Evolutionary conservation across 2,888 invertebrate species (phyloP), one percentile per base, ranked within the genome.

Genomic region (Pogonocherus hispidulus): DNA sequence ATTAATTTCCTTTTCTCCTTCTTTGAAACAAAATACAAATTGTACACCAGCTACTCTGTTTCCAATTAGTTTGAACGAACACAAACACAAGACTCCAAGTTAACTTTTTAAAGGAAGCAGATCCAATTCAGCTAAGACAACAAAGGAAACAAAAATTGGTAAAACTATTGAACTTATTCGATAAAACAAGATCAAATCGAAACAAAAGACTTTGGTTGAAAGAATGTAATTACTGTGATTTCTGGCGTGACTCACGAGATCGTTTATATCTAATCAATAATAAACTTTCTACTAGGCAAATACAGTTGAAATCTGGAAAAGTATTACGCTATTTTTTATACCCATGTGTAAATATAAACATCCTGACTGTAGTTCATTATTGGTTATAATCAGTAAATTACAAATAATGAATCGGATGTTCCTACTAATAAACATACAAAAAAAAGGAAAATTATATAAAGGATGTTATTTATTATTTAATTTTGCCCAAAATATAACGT

Each of bases 81-180:
- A 67, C 63, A 67, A 57, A 63, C 67, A 63, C 27, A 41, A 49
- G 57, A 67, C 68, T 57, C 47, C 56, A 68, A 64, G 56, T 64
- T 63, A 57, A 68, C 68, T 67, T 67, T 8, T 67, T 62, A 67
- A 62, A 63, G 63, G 63, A 68, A 68, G 56, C 56, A 67, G 62
- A 63, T 68, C 56, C 68, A 68, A 68, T 68, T 68, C 68, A 59
- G 49, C 57, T 63, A 52, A 32, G 57, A 68, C 60, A 66, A 51
- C 49, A 67, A 66, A 67, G 66, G 62, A 73, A 68, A 69, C 64
- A 71, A 67, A 67, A 73, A 74, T 59, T 60, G 57, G 41, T 70
- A 67, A 60, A 72, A 71, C 68, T 69, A 75, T 73, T 67, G 73
- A 75, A 75, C 71, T 74, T 65, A 69, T 71, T 68, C 72, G 68